Evolutionary conservation across 2,888 invertebrate species (phyloP), one percentile per base, ranked within the genome.

Genomic region (Heliconius ethilla): DNA sequence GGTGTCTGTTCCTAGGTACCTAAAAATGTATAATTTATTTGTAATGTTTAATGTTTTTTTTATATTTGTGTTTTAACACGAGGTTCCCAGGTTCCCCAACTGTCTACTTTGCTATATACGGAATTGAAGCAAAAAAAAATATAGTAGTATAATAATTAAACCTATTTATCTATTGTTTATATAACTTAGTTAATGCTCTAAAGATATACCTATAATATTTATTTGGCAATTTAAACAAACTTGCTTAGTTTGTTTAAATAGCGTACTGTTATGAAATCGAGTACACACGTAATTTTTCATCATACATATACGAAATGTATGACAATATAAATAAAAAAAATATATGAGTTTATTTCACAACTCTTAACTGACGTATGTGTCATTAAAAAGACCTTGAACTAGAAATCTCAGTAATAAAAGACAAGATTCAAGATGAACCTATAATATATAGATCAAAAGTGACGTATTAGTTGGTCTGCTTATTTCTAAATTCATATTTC

Each of bases 1-100:
- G 2, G 94, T 94, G 81, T 94, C 94, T 0, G 94, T 94, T 25
- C 94, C 94, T 1, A 94, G 87, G 83, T 94, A 94, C 94, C 94
- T 94, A 33, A 29, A 72, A 72, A 40, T 33, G 22, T 51, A 51
- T 51, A 18, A 18, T 15, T 51, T n/a, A n/a, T n/a, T 51, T 33
- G 6, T 59, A 59, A 40, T 40, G 0, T 22, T 59, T 59, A 1
- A 59, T 59, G 3, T 7, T 18, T 22, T 40, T 40, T 11, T 11
- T 40, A 40, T 40, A 40, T 11, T 40, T 10, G 45, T 45, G 11
- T 40, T 3, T 40, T 40, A 40, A 13, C 40, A 40, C 15, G 4
- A 45, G 5, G 15, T 45, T 5, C 45, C 33, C 33, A 33, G 33
- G 33, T 33, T 33, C 15, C 0, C 3, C n/a, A n/a, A n/a, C 18